Evolutionary conservation across 1,140 invertebrate genomes (phyloP), one percentile per base, ranked within the genome.

Genomic region (Liolophura sinensis): DNA sequence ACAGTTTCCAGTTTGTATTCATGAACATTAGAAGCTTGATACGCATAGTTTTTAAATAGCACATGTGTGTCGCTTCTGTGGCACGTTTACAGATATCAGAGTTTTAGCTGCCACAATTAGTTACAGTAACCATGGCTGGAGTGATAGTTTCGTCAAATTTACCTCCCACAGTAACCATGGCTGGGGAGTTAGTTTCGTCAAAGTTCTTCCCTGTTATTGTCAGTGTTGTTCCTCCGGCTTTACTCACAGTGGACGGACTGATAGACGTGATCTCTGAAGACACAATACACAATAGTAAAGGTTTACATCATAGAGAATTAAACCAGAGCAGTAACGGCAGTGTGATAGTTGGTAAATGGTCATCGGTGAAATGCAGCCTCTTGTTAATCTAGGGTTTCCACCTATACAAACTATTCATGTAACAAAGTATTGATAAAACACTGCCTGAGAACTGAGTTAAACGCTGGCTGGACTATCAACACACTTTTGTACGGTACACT

Each of bases 181-280:
- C 59, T 16, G 56, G 46, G 27, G 71, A 61, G 24, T 63, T 64
- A 12, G 72, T 76, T 64, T 74, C 63, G 55, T 76, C 76, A 69
- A 78, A 78, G 63, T 76, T 67, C 40, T 73, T 62, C 14, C 78
- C 78, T 40, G 40, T 72, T 14, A 80, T 69, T 1, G 72, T 74
- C 27, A 80, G 60, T 25, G 52, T 18, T 25, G 70, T 69, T 3
- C 74, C 77, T 9, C 78, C 78, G 1, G 25, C 62, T 14, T 59
- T 65, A 60, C 78, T 80, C 20, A 77, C 78, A n/a, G 25, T 25
- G 7, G 57, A 27, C 1, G 70, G 73, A 25, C 72, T 68, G 25
- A 80, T 47, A 15, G 63, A 62, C 12, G 60, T 56, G 22, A 77
- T 74, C 31, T 75, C 78, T 74, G 67, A 22, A 72, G 72, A 18